Evolutionary conservation across 2,797 vertebrate genomes (phyloP).

Genomic region (Periparus ater): DNA sequence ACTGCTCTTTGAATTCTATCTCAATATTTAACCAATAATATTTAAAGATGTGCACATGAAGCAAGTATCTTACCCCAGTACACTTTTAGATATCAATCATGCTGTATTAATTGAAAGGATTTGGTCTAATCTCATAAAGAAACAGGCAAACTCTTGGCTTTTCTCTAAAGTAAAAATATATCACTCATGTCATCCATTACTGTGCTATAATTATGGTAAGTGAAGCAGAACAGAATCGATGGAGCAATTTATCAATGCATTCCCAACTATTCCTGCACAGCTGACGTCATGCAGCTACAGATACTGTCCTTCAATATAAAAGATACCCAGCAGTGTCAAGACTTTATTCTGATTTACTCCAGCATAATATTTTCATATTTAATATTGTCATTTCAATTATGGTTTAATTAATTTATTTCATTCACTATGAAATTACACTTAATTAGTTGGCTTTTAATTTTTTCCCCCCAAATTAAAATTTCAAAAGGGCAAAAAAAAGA

Average conservation of each 20-base stretch:
- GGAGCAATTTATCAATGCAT: conserved; percentile 92
- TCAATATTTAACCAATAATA: conserved; percentile 68
- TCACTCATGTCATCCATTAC: conserved; percentile 91
- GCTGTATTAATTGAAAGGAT: conserved; percentile 82
- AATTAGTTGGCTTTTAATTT: conserved; percentile 69
- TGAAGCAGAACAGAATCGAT: conserved; percentile 92
- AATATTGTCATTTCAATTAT: conserved; percentile 77
- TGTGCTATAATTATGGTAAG: conserved; percentile 95
- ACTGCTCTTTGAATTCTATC: conserved; percentile 61
- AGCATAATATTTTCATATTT: conserved; percentile 75
- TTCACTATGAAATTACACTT: conserved; percentile 68
- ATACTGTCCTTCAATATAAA: conserved; percentile 81
- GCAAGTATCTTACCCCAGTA: conserved; percentile 64
- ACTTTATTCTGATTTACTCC: conserved; percentile 78
- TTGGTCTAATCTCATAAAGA: conserved; percentile 83
- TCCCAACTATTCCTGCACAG: conserved; percentile 78
- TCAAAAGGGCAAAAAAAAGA: conserved; percentile 45
- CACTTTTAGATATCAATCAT: conserved; percentile 77
- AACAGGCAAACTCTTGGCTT: conserved; percentile 82
- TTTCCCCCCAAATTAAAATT: conserved; percentile 60
- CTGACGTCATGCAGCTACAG: conserved; percentile 82
- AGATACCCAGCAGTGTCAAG: conserved; percentile 72
- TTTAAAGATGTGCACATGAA: conserved; percentile 69
- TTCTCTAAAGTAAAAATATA: conserved; percentile 84
- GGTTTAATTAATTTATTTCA: conserved; percentile 80